Base-by-base conservation (phyloP, 2,113 vertebrate species). In the Oophaga pumilio region DNA sequence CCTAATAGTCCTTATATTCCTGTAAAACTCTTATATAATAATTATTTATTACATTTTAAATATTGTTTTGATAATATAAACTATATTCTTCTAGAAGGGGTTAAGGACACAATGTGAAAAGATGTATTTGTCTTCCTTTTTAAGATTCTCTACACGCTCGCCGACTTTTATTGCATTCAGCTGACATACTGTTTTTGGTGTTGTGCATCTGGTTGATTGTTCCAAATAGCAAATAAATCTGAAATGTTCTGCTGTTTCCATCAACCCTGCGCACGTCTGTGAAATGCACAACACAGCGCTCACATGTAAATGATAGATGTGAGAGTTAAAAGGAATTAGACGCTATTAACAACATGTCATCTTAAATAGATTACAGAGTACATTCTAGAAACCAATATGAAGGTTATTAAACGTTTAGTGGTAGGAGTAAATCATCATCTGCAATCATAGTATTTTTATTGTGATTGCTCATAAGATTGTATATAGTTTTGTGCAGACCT, bases 201-300 rank as follows among this genome's bases (percentile, higher is more conserved):
- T 83, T 53, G 81, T 83, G 81, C 81, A 83, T 83, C 81, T 83
- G 81, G 60, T 69, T 83, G 81, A 83, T 83, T 83, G 62, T 83
- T 69, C 43, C 81, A 68, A 83, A 83, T 53, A 83, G 49, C 62
- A 83, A 69, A 69, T 83, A 83, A 83, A 83, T 83, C 81, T 83
- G 62, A 69, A 83, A 83, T 68, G 81, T 83, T 68, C 64, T 83
- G 43, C 81, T 69, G 49, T 15, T 83, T 26, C 7, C 62, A 69
- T 83, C 81, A 83, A n/a, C 62, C 81, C 43, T 52, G 49, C 53
- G 60, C 49, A 68, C 60, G 33, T 82, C 68, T 82, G 49, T 69
- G 8, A n/a, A 17, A 66, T 49, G 24, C 81, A 82, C 6, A 83
- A 83, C 81, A 53, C 49, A 53, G 22, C 28, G 11, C 64, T 26